A percentile compares a stretch with the other conserved stretches of the same genome.
phyloP scores from a whole-genome alignment of 2,797 vertebrate genomes.

The Propithecus deckenii region DNA sequence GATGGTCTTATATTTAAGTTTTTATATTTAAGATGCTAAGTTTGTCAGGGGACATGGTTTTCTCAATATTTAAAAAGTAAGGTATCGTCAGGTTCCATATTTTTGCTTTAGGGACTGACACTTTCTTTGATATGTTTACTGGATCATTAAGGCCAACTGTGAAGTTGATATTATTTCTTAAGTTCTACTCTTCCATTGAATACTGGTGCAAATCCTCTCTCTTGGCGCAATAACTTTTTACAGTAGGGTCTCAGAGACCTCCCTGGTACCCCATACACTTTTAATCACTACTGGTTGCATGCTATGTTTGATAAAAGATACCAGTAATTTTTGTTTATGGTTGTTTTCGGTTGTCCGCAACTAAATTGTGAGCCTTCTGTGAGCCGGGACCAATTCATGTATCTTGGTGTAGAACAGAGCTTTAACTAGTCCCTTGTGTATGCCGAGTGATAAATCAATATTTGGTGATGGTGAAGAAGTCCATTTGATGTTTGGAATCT shows the following conservation, averaged over 20 bases:
- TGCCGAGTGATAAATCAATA: not conserved
- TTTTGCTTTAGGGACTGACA: not conserved
- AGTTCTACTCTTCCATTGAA: not conserved
- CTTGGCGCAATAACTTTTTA: not conserved
- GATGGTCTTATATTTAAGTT: not conserved
- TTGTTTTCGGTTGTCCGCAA: not conserved
- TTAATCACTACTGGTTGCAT: not conserved
- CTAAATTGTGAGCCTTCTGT: not conserved
- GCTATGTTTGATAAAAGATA: not conserved
- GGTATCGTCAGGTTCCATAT: not conserved
- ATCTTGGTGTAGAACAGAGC: not conserved
- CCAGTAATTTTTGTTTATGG: not conserved
- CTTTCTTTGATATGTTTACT: not conserved
- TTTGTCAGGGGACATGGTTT: not conserved
- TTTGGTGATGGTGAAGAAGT: not conserved
- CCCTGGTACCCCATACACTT: rapidly evolving
- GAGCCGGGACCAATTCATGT: not conserved
- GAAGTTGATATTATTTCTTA: not conserved
- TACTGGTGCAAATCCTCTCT: not conserved
- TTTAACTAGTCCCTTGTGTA: not conserved
- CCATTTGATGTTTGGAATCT: not conserved
- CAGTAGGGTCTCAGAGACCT: rapidly evolving
- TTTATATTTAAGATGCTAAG: not conserved
- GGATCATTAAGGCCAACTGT: not conserved
- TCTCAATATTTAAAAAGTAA: not conserved